Evolutionary conservation across 2,888 invertebrate species (phyloP), one percentile per base, ranked within the genome.

Genomic region (Trypoxylon attenuatum): DNA sequence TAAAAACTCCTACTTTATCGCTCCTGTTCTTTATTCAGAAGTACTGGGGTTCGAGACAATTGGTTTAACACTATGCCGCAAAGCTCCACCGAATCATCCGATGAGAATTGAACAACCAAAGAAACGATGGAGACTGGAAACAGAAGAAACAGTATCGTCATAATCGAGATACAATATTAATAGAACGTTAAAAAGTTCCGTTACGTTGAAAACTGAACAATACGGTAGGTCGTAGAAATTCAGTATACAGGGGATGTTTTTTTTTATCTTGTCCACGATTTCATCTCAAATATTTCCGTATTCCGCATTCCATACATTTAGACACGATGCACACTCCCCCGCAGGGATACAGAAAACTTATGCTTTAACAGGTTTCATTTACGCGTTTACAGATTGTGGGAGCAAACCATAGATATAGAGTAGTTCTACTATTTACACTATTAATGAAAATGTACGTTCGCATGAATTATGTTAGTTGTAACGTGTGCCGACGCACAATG

Each of bases 51-150:
- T 75, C 87, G 89, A 66, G 89, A 88, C 73, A 89, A 88, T 81
- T 89, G 89, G 89, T 89, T 89, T 78, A 88, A 88, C 79, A 87
- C 88, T 39, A 89, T 89, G 89, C 89, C 89, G 65, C 89, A 88
- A 80, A 88, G 89, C 71, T 89, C 89, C 22, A 89, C 88, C 49
- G 87, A 86, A 79, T 88, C 88, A 60, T 88, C 88, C 39, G 88
- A 87, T 58, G 85, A 87, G 62, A 88, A 88, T 79, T 87, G 82
- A 82, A 47, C 15, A 15, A n/a, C 5, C 6, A n/a, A n/a, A n/a
- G n/a, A n/a, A n/a, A n/a, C n/a, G n/a, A n/a, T n/a, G n/a, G n/a
- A n/a, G n/a, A n/a, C n/a, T n/a, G n/a, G n/a, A n/a, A n/a, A n/a
- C n/a, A n/a, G n/a, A n/a, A n/a, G n/a, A n/a, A n/a, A n/a, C n/a